phyloP scores from a whole-genome alignment of 2,797 vertebrate genomes.

The Sebastes taczanowskii region DNA sequence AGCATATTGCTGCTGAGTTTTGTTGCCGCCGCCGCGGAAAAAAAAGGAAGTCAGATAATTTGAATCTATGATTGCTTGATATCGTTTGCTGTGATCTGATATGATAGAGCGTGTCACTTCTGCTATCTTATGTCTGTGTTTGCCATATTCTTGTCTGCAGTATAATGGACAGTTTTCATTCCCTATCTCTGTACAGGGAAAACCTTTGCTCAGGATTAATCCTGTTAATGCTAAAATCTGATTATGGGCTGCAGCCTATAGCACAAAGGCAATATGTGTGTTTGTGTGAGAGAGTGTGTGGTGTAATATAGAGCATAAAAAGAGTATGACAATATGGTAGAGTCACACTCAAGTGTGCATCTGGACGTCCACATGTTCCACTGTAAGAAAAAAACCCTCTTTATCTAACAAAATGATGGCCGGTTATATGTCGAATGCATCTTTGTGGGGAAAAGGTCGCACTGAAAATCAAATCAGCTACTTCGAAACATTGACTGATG shows the following conservation, averaged over 20 bases:
- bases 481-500: constrained; percentile 2
- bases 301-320: not conserved
- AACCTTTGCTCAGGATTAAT: constrained; percentile 70
- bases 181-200: constrained; percentile 44
- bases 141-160: constrained; percentile 37
- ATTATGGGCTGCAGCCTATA: constrained; percentile 59
- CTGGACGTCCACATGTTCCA: not conserved
- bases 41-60: constrained; percentile 39
- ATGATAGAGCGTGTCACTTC: constrained; percentile 52
- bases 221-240: constrained; percentile 73
- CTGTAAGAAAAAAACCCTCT: not conserved
- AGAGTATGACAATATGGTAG: not conserved
- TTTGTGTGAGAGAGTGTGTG: constrained; percentile 6
- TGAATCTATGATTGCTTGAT: constrained; percentile 58
- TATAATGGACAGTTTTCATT: constrained; percentile 70
- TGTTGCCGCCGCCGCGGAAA: not conserved
- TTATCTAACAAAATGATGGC: not conserved
- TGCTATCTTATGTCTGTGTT: constrained; percentile 62
- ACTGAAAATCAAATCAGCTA: not conserved
- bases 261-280: constrained; percentile 43
- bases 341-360: not conserved
- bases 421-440: not conserved
- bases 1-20: constrained; percentile 13
- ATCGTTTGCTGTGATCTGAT: constrained; percentile 58
- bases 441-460: not conserved